phyloP scores from a whole-genome alignment of 2,113 vertebrate species.

The Nothobranchius kuhntae region DNA sequence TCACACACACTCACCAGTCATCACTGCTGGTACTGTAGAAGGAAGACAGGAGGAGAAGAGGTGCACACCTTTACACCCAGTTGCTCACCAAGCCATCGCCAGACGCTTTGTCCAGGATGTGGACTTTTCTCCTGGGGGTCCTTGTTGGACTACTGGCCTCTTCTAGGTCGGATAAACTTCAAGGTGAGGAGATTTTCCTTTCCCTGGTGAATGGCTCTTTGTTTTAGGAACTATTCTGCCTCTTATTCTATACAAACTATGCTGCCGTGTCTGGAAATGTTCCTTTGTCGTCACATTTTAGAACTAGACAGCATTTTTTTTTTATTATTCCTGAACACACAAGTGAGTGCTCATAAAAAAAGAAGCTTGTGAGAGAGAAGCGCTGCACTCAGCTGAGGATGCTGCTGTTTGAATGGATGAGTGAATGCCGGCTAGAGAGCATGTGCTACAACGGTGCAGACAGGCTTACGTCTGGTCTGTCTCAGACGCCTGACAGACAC shows the following conservation, averaged over 20 bases:
- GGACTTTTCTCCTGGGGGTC: slow-evolving; percentile 73
- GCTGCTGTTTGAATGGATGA: slow-evolving; percentile 49
- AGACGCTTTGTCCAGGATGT: slow-evolving; percentile 71
- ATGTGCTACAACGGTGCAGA: slow-evolving; percentile 60
- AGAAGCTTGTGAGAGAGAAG: slow-evolving; percentile 31
- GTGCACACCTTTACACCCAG: slow-evolving; percentile 54
- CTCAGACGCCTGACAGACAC: slow-evolving; percentile 76
- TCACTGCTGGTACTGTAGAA: slow-evolving; percentile 62
- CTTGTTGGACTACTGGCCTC: slow-evolving; percentile 77
- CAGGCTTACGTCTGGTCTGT: slow-evolving; percentile 71
- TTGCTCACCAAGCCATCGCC: slow-evolving; percentile 39
- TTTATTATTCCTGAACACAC: background rate
- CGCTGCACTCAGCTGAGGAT: slow-evolving; percentile 25
- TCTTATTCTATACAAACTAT: slow-evolving; percentile 20
- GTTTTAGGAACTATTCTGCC: slow-evolving; percentile 8
- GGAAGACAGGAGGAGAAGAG: slow-evolving; percentile 55
- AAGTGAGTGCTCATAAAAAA: slow-evolving; percentile 18
- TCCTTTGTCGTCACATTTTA: slow-evolving; percentile 27
- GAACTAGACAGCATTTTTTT: slow-evolving; percentile 1
- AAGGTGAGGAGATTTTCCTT: slow-evolving; percentile 70
- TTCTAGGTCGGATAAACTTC: slow-evolving; percentile 47
- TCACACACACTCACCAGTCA: slow-evolving; percentile 31
- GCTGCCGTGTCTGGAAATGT: background rate
- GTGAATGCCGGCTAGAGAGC: slow-evolving; percentile 59
- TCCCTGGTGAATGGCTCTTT: slow-evolving; percentile 43